A percentile compares a stretch with the other conserved stretches of the same genome.
These are phyloP conservation scores for Magallana nippona DNA, from an alignment of 2,888 invertebrate genomes.

Conservation along the genomic window DNA sequence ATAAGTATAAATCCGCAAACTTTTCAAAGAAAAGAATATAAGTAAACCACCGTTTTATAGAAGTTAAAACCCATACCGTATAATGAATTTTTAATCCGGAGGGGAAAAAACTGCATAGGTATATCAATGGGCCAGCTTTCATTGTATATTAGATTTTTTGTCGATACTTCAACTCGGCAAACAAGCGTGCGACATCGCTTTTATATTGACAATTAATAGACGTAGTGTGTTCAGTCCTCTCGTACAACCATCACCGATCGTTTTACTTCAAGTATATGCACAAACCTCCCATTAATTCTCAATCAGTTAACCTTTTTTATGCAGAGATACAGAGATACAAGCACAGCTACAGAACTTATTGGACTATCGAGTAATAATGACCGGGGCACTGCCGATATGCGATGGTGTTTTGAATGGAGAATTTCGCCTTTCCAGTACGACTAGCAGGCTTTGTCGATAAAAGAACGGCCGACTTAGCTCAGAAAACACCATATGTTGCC, in stretches of 20 bases:
- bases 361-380: not conserved
- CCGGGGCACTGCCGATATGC: not conserved
- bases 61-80: not conserved
- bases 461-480: conserved; percentile 7
- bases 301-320: not conserved
- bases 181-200: conserved; percentile 4
- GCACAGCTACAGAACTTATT: not conserved
- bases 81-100: too few relatives aligned
- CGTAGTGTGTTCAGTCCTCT: not conserved
- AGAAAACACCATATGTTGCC: conserved; percentile 33
- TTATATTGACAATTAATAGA: conserved; percentile 27
- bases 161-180: not conserved
- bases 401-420: not conserved
- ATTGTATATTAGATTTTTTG: conserved; percentile 18
- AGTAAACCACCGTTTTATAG: too few relatives aligned
- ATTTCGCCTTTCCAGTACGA: conserved; percentile 11
- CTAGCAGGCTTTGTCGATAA: conserved; percentile 16
- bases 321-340: not conserved
- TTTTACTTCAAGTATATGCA: not conserved
- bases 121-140: not conserved
- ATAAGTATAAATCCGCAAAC: too few relatives aligned
- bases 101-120: not conserved
- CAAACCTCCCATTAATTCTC: conserved; percentile 2
- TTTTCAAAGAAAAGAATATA: too few relatives aligned
- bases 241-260: not conserved